A percentile compares a stretch with the other conserved stretches of the same genome.
phyloP scores from a whole-genome alignment of 2,797 vertebrate species.

The Halcyon leucocephala region DNA sequence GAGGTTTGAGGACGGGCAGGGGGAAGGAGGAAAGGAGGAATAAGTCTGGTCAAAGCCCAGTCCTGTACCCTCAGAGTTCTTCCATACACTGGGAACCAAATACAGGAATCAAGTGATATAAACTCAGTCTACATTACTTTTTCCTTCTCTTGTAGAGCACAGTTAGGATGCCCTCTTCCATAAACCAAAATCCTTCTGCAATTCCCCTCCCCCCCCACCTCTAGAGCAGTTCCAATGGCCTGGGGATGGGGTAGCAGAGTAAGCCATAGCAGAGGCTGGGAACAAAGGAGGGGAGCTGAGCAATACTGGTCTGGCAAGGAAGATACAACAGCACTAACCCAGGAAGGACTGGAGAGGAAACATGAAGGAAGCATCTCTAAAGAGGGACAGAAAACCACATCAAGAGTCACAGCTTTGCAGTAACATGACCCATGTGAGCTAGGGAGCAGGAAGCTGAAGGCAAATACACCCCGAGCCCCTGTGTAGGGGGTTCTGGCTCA shows the following conservation, averaged over 20 bases:
- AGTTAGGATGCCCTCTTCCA: fast-evolving
- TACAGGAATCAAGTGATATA: fast-evolving
- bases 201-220: not conserved
- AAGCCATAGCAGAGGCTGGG: not conserved
- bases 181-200: not conserved
- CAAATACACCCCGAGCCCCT: no score
- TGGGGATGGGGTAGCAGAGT: not conserved
- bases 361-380: fast-evolving
- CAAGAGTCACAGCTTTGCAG: not conserved
- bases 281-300: not conserved
- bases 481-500: not conserved
- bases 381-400: not conserved
- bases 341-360: not conserved
- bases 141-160: not conserved
- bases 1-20: no score
- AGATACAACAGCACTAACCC: not conserved
- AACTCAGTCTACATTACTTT: not conserved
- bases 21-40: not conserved
- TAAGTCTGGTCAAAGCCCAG: not conserved
- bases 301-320: not conserved
- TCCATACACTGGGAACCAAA: not conserved
- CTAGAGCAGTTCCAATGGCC: not conserved
- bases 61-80: not conserved
- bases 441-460: not conserved
- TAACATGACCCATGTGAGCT: fast-evolving